phyloP scores from a whole-genome alignment of 2,888 invertebrate genomes.

The Spodoptera exigua region DNA sequence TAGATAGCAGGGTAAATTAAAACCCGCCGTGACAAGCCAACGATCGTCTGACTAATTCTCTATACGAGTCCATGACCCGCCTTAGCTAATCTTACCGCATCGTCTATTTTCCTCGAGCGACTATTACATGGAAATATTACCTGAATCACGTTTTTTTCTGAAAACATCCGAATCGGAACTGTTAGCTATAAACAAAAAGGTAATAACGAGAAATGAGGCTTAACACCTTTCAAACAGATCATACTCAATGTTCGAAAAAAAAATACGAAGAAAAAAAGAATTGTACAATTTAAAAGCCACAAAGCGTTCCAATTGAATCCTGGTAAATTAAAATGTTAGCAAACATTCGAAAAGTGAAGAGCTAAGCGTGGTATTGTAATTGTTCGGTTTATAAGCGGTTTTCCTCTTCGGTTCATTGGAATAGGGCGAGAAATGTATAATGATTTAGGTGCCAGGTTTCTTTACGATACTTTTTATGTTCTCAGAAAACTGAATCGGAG shows the following conservation, averaged over 20 bases:
- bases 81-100: slow-evolving; percentile 41
- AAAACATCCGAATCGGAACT: slow-evolving; percentile 40
- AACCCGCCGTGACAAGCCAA: slow-evolving; percentile 6
- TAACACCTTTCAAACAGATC: slow-evolving; percentile 39
- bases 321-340: slow-evolving; percentile 48
- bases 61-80: slow-evolving; percentile 18
- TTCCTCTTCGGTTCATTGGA: slow-evolving; percentile 64
- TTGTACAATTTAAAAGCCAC: slow-evolving; percentile 22
- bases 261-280: slow-evolving; percentile 23
- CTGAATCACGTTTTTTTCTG: slow-evolving; percentile 41
- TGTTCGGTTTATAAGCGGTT: slow-evolving; percentile 53
- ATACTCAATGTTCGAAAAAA: slow-evolving; percentile 11
- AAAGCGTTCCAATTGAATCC: slow-evolving; percentile 12
- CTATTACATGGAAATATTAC: slow-evolving; percentile 38
- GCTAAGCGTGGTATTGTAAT: slow-evolving; percentile 42
- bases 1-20: neutral
- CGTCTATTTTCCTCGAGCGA: slow-evolving; percentile 39
- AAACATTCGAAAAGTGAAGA: slow-evolving; percentile 30
- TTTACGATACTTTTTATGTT: slow-evolving; percentile 48
- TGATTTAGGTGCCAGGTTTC: slow-evolving; percentile 54
- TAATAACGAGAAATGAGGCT: slow-evolving; percentile 28
- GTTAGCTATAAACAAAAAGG: slow-evolving; percentile 30
- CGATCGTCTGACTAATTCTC: slow-evolving; percentile 33
- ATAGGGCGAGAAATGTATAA: slow-evolving; percentile 43
- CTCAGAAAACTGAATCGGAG: slow-evolving; percentile 49